Evolutionary conservation across 2,797 vertebrate genomes (phyloP).

Genomic region (Threskiornis aethiopicus): DNA sequence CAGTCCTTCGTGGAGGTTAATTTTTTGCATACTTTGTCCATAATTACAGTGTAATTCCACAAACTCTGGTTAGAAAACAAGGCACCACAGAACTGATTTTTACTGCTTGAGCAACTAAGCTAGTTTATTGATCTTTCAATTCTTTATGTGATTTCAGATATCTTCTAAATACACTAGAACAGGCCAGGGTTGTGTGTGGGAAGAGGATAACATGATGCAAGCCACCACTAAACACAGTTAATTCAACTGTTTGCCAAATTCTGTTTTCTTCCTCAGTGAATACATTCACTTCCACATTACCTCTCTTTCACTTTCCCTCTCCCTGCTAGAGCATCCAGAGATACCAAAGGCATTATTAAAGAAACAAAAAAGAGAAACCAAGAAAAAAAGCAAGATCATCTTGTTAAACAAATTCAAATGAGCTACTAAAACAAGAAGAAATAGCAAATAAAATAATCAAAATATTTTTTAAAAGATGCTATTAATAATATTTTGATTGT

Average conservation of each 20-base stretch:
- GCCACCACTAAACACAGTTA: neutral
- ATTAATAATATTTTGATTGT: neutral
- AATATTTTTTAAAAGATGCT: neutral
- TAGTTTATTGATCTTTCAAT: neutral
- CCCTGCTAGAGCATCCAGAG: neutral
- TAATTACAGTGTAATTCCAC: constrained; percentile 21
- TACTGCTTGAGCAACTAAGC: neutral
- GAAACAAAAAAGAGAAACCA: neutral
- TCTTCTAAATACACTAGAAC: neutral
- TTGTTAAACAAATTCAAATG: neutral
- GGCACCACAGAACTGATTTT: neutral
- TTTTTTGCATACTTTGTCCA: neutral
- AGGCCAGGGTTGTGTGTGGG: neutral
- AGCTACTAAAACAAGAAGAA: neutral
- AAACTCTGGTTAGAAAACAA: constrained; percentile 26
- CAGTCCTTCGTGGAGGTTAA: neutral
- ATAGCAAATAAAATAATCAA: neutral
- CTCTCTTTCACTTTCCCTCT: neutral
- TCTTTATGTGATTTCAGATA: constrained; percentile 22
- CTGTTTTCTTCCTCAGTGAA: neutral
- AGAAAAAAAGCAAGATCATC: neutral
- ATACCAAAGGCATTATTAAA: neutral
- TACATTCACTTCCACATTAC: neutral
- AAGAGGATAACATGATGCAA: neutral
- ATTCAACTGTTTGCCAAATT: neutral